Conservation (phyloP, 2,797 vertebrate genomes). For the Oceanodroma leucorhoa region DNA sequence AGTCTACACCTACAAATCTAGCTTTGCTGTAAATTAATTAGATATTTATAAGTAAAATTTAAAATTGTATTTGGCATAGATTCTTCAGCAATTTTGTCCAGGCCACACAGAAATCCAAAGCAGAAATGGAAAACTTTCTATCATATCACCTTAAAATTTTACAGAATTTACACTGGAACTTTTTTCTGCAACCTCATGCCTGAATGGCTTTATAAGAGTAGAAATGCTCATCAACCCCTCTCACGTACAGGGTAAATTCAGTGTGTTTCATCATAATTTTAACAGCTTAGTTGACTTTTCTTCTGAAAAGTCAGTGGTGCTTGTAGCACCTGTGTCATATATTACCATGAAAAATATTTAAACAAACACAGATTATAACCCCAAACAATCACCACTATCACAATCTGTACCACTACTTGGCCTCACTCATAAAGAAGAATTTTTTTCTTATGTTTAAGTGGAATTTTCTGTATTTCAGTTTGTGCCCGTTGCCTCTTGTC, state of each 20-base stretch:
- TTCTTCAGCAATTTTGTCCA: not conserved
- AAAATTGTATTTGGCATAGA: not conserved
- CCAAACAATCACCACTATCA: not conserved
- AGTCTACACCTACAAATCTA: not conserved
- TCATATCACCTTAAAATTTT: not conserved
- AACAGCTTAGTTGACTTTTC: not conserved
- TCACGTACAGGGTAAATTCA: not conserved
- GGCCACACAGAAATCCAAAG: not conserved
- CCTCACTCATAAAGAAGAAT: accelerated
- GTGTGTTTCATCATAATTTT: not conserved
- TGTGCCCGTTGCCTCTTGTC: not conserved
- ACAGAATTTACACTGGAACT: not conserved
- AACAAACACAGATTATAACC: not conserved
- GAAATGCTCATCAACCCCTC: not conserved
- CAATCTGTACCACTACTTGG: not conserved
- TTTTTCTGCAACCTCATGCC: not conserved
- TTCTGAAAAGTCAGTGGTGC: not conserved
- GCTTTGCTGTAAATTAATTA: not conserved
- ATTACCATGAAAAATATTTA: not conserved
- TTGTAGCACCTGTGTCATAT: not conserved
- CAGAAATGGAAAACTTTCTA: not conserved
- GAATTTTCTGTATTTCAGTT: not conserved
- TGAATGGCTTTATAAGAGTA: not conserved
- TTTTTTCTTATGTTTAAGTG: not conserved
- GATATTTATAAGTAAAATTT: not conserved